Evolutionary conservation across 2,888 invertebrate species (phyloP).

Genomic region (Acleris laterana): DNA sequence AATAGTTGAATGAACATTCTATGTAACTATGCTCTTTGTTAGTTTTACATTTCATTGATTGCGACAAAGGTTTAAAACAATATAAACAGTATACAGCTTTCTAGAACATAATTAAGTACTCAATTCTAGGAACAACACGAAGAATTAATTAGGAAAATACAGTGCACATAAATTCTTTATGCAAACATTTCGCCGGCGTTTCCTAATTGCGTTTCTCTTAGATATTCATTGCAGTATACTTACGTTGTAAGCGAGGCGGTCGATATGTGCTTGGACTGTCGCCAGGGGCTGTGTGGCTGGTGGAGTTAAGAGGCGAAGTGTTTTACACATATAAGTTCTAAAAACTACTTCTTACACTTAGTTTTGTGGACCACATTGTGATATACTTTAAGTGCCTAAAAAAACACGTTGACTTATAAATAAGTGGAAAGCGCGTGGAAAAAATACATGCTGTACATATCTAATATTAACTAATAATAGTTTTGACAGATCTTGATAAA

Average conservation of each 20-base stretch:
- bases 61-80: no score
- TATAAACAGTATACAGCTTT: not conserved
- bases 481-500: no score
- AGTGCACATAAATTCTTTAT: conserved; percentile 26
- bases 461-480: no score
- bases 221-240: conserved; percentile 33
- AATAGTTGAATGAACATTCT: no score
- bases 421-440: no score
- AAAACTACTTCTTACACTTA: not conserved
- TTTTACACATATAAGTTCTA: not conserved
- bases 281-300: conserved; percentile 30
- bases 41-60: no score
- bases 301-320: conserved; percentile 15
- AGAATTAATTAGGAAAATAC: conserved; percentile 24
- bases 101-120: conserved; percentile 15
- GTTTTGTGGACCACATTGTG: no score
- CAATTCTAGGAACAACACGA: conserved; percentile 16
- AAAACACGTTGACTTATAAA: no score
- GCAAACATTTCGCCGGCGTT: conserved; percentile 20
- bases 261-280: conserved; percentile 38
- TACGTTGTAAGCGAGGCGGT: conserved; percentile 22
- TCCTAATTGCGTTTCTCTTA: conserved; percentile 25
- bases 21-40: no score
- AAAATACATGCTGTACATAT: no score
- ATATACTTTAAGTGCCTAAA: no score